These are phyloP conservation scores for Turritopsis dohrnii DNA, from an alignment of 30 jellyfish, hydroid and myxozoan species.

Conservation along the genomic window DNA sequence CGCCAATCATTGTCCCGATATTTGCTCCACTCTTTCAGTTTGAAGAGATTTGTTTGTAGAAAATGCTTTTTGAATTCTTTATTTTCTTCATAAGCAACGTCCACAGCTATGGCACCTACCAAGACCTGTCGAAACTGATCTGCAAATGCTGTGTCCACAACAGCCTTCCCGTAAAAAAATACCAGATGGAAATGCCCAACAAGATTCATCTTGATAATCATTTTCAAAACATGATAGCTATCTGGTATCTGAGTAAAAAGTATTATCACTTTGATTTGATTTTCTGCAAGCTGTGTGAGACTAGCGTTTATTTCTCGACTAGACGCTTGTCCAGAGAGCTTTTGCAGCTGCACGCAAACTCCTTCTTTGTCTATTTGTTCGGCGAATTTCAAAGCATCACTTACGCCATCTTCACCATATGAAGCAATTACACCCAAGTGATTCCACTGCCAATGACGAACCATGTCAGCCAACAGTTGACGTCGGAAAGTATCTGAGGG, in stretches of 20 bases:
- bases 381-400: neutral
- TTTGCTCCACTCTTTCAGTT: neutral
- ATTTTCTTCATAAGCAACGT: neutral
- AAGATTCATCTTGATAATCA: neutral
- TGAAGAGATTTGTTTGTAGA: neutral
- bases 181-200: neutral
- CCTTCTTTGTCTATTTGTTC: neutral
- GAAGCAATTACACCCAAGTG: neutral
- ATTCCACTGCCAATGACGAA: neutral
- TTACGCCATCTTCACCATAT: neutral
- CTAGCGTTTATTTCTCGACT: neutral
- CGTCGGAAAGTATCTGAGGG: constrained; percentile 4
- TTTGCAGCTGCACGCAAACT: neutral
- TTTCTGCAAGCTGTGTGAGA: neutral
- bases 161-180: neutral
- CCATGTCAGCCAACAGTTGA: neutral
- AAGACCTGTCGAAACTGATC: neutral
- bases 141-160: neutral
- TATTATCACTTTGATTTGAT: neutral
- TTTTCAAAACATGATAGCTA: neutral
- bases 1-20: neutral
- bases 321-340: neutral
- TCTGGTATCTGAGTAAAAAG: neutral
- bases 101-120: neutral
- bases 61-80: neutral